Percentiles rank a stretch among this genome's conserved stretches.
Conservation (phyloP, 2,888 invertebrate species). For the Coronaproctus castanopsis region DNA sequence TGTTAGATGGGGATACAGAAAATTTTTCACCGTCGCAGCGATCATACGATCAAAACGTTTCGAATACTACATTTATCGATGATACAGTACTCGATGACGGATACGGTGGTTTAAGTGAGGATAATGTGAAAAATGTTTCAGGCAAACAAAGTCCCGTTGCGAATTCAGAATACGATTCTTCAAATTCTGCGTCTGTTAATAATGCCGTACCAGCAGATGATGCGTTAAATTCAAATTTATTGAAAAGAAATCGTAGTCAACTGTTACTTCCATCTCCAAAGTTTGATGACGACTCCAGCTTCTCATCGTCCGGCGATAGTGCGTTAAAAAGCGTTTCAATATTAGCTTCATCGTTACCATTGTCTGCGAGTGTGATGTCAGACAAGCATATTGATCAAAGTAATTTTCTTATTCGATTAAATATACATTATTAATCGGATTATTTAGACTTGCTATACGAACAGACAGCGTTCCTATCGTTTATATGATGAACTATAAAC, state of each 20-base stretch:
- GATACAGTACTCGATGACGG: neutral
- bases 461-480: no score
- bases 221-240: neutral
- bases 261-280: neutral
- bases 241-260: neutral
- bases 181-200: neutral
- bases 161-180: neutral
- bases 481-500: no score
- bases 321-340: no score
- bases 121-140: no score
- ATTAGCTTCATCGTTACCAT: no score
- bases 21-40: neutral
- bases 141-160: neutral
- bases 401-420: no score
- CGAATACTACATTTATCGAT: neutral
- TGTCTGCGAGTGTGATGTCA: no score
- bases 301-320: neutral
- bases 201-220: neutral
- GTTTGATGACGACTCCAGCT: neutral
- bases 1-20: constrained; percentile 17
- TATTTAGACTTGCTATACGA: no score
- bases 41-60: neutral
- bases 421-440: no score
- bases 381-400: no score
- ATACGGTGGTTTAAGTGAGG: neutral